Conservation (phyloP, 2,888 invertebrate genomes). For the Scaptomyza flava region DNA sequence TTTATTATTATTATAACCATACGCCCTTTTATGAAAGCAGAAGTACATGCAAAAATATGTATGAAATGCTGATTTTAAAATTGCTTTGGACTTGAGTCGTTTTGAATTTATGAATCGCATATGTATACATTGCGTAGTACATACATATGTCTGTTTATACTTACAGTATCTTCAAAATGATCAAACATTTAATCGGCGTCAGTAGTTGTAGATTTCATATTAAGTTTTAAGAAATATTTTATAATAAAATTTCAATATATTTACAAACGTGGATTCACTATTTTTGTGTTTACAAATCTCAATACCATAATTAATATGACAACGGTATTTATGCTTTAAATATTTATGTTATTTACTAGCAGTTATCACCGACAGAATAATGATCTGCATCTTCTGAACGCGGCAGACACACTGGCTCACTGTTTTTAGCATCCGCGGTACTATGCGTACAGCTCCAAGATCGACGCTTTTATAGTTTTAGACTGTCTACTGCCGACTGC, state of each 20-base stretch:
- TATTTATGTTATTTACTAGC: too few relatives aligned
- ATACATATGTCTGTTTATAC: conserved; percentile 15
- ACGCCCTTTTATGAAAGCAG: conserved; percentile 57
- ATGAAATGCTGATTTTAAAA: conserved; percentile 58
- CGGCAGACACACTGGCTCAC: too few relatives aligned
- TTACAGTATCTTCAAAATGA: conserved; percentile 61
- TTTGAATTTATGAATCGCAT: conserved; percentile 46
- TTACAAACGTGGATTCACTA: conserved; percentile 52
- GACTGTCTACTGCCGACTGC: too few relatives aligned
- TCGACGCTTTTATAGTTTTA: too few relatives aligned
- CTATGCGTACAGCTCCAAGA: too few relatives aligned
- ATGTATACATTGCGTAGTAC: conserved; percentile 1
- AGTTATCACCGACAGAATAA: too few relatives aligned
- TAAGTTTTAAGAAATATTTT: conserved; percentile 77
- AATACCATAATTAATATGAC: not conserved
- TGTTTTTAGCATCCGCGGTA: too few relatives aligned
- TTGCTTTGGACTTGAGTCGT: conserved; percentile 62
- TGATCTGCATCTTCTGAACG: too few relatives aligned
- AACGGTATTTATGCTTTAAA: not conserved
- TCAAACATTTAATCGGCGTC: conserved; percentile 66
- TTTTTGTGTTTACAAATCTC: conserved; percentile 6
- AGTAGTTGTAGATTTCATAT: conserved; percentile 71
- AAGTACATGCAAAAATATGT: conserved; percentile 41
- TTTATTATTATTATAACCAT: conserved; percentile 62
- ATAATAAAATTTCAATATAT: conserved; percentile 75